Conservation (phyloP, 1,140 invertebrate species). For the Brachionus plicatilis region DNA sequence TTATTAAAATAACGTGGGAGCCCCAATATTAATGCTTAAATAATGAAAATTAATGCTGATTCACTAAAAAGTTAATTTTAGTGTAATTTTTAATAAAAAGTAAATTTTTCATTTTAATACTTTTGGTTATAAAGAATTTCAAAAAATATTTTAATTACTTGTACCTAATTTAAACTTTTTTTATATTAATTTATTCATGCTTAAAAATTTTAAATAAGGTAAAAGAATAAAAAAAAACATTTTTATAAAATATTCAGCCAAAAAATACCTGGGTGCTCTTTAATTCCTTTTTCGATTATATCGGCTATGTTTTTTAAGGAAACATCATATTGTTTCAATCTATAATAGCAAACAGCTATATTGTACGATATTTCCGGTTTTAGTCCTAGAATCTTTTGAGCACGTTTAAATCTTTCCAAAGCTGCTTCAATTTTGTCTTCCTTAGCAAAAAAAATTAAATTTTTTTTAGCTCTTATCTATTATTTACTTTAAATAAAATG, state of each 20-base stretch:
- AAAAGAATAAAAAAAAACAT: no score
- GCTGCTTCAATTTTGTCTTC: constrained; percentile 83
- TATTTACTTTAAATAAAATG: constrained; percentile 8
- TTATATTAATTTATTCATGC: no score
- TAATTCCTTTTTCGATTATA: constrained; percentile 90
- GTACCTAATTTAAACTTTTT: no score
- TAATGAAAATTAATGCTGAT: no score
- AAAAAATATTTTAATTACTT: no score
- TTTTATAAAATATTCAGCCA: neutral
- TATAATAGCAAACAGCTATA: constrained; percentile 89
- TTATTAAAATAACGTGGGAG: no score
- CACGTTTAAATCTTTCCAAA: constrained; percentile 78
- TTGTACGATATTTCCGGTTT: constrained; percentile 80
- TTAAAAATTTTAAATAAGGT: no score
- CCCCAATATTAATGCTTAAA: no score
- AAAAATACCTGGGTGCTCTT: constrained; percentile 74
- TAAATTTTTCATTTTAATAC: no score
- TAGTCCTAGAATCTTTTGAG: constrained; percentile 80
- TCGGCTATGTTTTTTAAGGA: constrained; percentile 74
- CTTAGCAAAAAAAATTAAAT: neutral
- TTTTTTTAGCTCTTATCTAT: neutral
- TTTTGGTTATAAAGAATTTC: no score
- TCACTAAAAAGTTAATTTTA: no score
- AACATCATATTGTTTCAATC: constrained; percentile 82
- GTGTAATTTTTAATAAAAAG: no score